phyloP scores from a whole-genome alignment of 2,888 invertebrate genomes.

The Monopis laevigella region DNA sequence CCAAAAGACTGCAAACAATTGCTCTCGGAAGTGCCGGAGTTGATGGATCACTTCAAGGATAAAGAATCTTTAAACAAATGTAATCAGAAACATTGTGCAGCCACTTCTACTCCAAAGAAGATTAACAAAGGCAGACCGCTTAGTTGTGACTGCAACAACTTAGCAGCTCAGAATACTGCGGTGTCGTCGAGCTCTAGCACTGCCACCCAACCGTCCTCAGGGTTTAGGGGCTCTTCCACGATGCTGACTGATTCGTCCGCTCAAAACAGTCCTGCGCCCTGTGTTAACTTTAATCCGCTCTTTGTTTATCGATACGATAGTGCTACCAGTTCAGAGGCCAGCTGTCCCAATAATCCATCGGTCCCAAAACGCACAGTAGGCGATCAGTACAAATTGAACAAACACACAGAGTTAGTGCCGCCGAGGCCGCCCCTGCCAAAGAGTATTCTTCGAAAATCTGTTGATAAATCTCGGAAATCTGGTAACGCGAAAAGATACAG shows the following conservation, averaged over 20 bases:
- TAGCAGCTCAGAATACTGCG: conserved; percentile 62
- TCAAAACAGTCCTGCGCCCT: conserved; percentile 72
- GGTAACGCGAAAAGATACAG: conserved; percentile 75
- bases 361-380: conserved; percentile 75
- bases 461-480: conserved; percentile 63
- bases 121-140: conserved; percentile 65
- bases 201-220: conserved; percentile 84
- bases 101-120: conserved; percentile 51
- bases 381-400: conserved; percentile 51
- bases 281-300: conserved; percentile 72
- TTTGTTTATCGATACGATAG: conserved; percentile 87
- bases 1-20: conserved; percentile 86
- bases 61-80: conserved; percentile 46
- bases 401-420: conserved; percentile 66
- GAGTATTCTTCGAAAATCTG: conserved; percentile 74
- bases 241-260: conserved; percentile 80
- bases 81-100: conserved; percentile 50
- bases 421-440: conserved; percentile 78
- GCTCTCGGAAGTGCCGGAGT: conserved; percentile 81
- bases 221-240: conserved; percentile 87
- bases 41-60: conserved; percentile 71
- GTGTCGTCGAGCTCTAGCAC: conserved; percentile 76
- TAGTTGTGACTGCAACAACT: conserved; percentile 69
- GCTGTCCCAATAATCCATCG: conserved; percentile 70
- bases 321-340: conserved; percentile 77